These are phyloP conservation scores for Choreutis nemorana DNA, from an alignment of 2,888 invertebrate species.

Conservation along the genomic window DNA sequence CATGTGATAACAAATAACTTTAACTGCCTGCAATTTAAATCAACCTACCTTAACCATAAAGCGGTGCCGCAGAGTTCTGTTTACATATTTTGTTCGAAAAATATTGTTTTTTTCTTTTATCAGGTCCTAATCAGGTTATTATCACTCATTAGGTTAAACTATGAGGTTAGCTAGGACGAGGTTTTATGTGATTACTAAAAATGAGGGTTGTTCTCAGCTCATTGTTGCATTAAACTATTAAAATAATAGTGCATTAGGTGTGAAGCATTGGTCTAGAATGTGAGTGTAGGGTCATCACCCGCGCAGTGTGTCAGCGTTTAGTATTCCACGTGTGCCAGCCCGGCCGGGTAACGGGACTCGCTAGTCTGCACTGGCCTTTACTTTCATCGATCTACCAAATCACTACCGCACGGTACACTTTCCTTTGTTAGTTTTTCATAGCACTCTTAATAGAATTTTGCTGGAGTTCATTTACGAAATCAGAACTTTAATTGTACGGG, in stretches of 20 bases:
- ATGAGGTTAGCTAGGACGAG: too few relatives aligned
- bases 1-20: too few relatives aligned
- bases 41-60: too few relatives aligned
- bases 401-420: constrained; percentile 56
- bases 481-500: too few relatives aligned
- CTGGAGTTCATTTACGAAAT: constrained; percentile 15
- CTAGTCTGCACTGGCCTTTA: constrained; percentile 58
- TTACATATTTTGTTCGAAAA: too few relatives aligned
- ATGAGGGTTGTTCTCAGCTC: too few relatives aligned
- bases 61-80: too few relatives aligned
- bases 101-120: too few relatives aligned
- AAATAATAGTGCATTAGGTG: constrained; percentile 48
- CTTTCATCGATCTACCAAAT: constrained; percentile 61
- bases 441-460: constrained; percentile 21
- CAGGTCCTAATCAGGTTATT: too few relatives aligned
- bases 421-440: constrained; percentile 58
- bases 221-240: neutral
- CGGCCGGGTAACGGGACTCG: constrained; percentile 57
- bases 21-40: too few relatives aligned
- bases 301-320: constrained; percentile 65
- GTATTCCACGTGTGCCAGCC: constrained; percentile 56
- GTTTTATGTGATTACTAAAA: too few relatives aligned
- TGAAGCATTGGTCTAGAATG: constrained; percentile 60
- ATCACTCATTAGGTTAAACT: too few relatives aligned
- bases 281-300: constrained; percentile 64